Evolutionary conservation across 2,113 vertebrate species (phyloP), one percentile per base, ranked within the genome.

Genomic region (Mormyrus iriodes): DNA sequence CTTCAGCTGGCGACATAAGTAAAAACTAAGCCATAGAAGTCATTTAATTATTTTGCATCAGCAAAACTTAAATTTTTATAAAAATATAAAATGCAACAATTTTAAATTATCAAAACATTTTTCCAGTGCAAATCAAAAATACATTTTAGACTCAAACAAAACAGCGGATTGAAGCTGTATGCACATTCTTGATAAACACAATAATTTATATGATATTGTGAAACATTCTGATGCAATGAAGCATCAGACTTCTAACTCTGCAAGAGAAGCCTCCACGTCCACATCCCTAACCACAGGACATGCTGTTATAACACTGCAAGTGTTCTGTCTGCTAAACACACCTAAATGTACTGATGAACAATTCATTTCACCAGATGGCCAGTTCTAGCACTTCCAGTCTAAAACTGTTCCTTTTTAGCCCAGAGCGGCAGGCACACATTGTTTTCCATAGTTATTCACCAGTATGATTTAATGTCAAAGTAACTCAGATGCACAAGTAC

Each of bases 261-360:
- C 42, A 49, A 46, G 10, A 48, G 46, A n/a, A 85, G 17, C 24
- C 21, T 85, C 42, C 19, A 5, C 8, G 27, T 12, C 12, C 31
- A 79, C 73, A 79, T 39, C 5, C 73, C 35, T 39, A 39, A 79
- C 73, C 73, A 39, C 73, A 79, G 35, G 73, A 15, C 31, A 79
- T 42, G 35, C 73, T 19, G 31, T 42, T 42, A 79, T 42, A 79
- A 6, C 73, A 79, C 13, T 35, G 19, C 35, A 85, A 19, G 46
- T 85, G 48, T 85, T 44, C 82, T 46, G 42, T n/a, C 83, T 85
- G 48, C 83, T 49, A 51, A 48, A 48, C n/a, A 85, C 24, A 48
- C 48, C 83, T 85, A 44, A 85, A 21, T 85, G 83, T 85, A 85
- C 15, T 51, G 83, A 85, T 49, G 48, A 85, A 49, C 83, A 49